These are phyloP conservation scores for Sylvicola fuscatus DNA, from an alignment of 2,888 invertebrate genomes.

Conservation along the genomic window DNA sequence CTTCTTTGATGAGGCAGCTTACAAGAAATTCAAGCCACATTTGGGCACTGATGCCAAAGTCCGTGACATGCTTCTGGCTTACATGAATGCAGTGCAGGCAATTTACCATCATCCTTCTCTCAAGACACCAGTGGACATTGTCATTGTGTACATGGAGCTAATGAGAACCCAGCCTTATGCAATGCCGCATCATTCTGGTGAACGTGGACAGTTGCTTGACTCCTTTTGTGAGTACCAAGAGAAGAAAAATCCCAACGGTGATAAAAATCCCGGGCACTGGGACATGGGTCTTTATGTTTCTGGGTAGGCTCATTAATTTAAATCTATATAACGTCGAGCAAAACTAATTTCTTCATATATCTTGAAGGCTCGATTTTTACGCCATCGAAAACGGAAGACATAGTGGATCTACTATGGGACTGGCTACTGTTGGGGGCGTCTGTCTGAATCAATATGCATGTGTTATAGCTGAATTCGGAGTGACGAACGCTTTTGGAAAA, in stretches of 20 bases:
- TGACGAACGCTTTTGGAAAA: slow-evolving; percentile 46
- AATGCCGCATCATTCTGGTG: slow-evolving; percentile 41
- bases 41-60: slow-evolving; percentile 44
- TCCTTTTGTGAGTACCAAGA: slow-evolving; percentile 54
- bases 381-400: slow-evolving; percentile 45
- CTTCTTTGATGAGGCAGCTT: slow-evolving; percentile 55
- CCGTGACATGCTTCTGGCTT: slow-evolving; percentile 55
- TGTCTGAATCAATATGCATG: slow-evolving; percentile 52
- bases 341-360: slow-evolving; percentile 4
- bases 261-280: slow-evolving; percentile 53
- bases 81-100: slow-evolving; percentile 60
- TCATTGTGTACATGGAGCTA: slow-evolving; percentile 47
- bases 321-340: background rate
- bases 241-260: slow-evolving; percentile 40
- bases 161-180: slow-evolving; percentile 40
- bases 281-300: slow-evolving; percentile 60
- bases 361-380: slow-evolving; percentile 45
- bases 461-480: slow-evolving; percentile 59
- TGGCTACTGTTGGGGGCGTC: slow-evolving; percentile 61
- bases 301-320: slow-evolving; percentile 27
- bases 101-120: slow-evolving; percentile 57
- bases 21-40: slow-evolving; percentile 45
- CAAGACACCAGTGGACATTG: slow-evolving; percentile 41
- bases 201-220: slow-evolving; percentile 44
- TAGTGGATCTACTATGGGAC: slow-evolving; percentile 58